Evolutionary conservation across 1,140 invertebrate species (phyloP), one percentile per base, ranked within the genome.

Genomic region (Leguminivora glycinivorella): DNA sequence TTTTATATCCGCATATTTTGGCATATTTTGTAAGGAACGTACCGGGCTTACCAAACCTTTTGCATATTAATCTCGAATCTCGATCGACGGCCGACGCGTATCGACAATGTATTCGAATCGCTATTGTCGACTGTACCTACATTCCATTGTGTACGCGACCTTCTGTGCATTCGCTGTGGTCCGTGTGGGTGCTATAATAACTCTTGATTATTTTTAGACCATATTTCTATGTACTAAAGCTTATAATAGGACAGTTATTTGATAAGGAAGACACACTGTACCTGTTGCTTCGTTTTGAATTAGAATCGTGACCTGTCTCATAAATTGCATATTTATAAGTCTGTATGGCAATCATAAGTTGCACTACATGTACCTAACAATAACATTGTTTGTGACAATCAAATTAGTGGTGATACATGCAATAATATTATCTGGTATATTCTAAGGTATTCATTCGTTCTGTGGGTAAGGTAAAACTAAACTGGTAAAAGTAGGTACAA

Each of bases 111-210:
- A 79, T 81, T 77, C 77, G 68, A 76, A 69, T 70, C 78, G 81
- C 79, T 75, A 83, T 85, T 83, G 80, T 80, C 71, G 78, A 56
- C 75, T 73, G 70, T 77, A 73, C n/a, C n/a, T n/a, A n/a, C 83
- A 87, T 87, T 82, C 83, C 85, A 82, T 82, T 78, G 78, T 75
- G 75, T 73, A 78, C 79, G 78, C 85, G 83, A 83, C 85, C 83
- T 85, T 87, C 76, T 75, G 72, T 68, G 52, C 70, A 75, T 67
- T 69, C 40, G 73, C 68, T 79, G 68, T 60, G 71, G 29, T 52
- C 17, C 40, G 12, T 31, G 38, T 63, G 29, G 40, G 67, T 6
- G 47, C 47, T 52, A 22, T 52, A 52, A 52, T 17, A 52, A 38
- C 34, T 43, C 6, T 19, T 52, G n/a, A 22, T 22, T 52, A 22